These are phyloP conservation scores for Drosophila sp. DNA, from an alignment of 1,140 invertebrate species.

Conservation along the genomic window DNA sequence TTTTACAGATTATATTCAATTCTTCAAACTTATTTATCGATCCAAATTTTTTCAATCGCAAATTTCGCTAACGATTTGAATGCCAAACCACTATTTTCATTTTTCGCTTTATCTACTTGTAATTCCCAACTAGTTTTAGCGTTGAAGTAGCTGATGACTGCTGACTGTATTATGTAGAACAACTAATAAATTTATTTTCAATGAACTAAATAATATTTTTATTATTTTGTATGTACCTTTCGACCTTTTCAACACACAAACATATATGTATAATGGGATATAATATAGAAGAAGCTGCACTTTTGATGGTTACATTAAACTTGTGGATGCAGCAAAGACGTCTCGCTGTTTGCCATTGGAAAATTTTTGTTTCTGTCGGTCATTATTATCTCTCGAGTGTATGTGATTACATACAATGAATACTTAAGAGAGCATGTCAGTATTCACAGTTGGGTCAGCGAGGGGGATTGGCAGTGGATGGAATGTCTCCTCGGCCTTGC, in stretches of 20 bases:
- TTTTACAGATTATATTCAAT: too few relatives aligned
- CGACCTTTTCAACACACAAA: not conserved
- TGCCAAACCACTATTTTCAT: too few relatives aligned
- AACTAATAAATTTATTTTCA: too few relatives aligned
- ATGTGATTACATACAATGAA: conserved; percentile 28
- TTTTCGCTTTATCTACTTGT: too few relatives aligned
- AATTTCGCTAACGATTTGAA: too few relatives aligned
- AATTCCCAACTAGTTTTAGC: too few relatives aligned
- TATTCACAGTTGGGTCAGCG: conserved; percentile 10
- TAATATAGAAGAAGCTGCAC: conserved; percentile 26
- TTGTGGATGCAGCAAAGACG: conserved; percentile 32
- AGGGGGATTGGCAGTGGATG: not conserved
- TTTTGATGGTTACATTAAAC: conserved; percentile 76
- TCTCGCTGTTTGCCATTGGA: conserved; percentile 46
- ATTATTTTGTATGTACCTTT: not conserved
- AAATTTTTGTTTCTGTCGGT: conserved; percentile 65
- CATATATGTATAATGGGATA: not conserved
- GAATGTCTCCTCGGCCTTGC: conserved; percentile 60
- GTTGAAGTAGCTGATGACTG: too few relatives aligned
- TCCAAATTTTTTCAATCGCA: too few relatives aligned
- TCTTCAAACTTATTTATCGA: too few relatives aligned
- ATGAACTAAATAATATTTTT: not conserved
- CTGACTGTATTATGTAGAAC: too few relatives aligned
- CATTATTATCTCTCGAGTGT: conserved; percentile 59
- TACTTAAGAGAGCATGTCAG: conserved; percentile 15